phyloP scores from a whole-genome alignment of 2,113 vertebrate genomes.

The Amphilophus citrinellus region DNA sequence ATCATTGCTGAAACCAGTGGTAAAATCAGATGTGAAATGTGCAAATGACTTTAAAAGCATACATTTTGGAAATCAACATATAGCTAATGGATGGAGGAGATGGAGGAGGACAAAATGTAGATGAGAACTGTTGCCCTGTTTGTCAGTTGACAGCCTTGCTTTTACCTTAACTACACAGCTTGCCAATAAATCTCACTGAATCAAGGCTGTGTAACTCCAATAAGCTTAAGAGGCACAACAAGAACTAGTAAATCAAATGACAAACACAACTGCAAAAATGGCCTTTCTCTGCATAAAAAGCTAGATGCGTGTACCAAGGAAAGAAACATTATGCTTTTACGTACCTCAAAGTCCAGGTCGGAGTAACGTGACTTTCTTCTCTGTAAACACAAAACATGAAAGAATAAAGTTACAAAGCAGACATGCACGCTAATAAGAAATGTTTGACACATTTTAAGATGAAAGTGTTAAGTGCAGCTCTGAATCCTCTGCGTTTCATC shows the following conservation, averaged over 20 bases:
- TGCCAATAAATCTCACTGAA: slow-evolving; percentile 74
- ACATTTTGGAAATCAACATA: slow-evolving; percentile 74
- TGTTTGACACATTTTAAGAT: not conserved
- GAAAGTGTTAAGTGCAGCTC: not conserved
- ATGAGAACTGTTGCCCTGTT: slow-evolving; percentile 79
- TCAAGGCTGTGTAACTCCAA: slow-evolving; percentile 78
- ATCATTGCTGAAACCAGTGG: slow-evolving; percentile 65
- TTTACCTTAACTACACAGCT: slow-evolving; percentile 80
- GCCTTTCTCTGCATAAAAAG: slow-evolving; percentile 67
- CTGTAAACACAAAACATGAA: slow-evolving; percentile 82
- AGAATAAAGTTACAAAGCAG: not conserved
- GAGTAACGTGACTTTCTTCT: slow-evolving; percentile 99
- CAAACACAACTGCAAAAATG: slow-evolving; percentile 78
- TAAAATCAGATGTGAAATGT: slow-evolving; percentile 79
- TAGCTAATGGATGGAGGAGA: slow-evolving; percentile 81
- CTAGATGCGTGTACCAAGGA: slow-evolving; percentile 57
- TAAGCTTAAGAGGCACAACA: slow-evolving; percentile 83
- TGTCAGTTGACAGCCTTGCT: slow-evolving; percentile 82
- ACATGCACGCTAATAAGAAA: not conserved
- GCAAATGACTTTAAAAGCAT: slow-evolving; percentile 79
- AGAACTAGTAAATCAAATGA: slow-evolving; percentile 82
- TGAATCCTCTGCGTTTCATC: slow-evolving; percentile 9
- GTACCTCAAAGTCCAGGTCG: slow-evolving; percentile 99
- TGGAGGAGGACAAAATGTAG: slow-evolving; percentile 76
- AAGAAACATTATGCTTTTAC: slow-evolving; percentile 67